Evolutionary conservation across 2,888 invertebrate species (phyloP).

Genomic region (Choreutis nemorana): DNA sequence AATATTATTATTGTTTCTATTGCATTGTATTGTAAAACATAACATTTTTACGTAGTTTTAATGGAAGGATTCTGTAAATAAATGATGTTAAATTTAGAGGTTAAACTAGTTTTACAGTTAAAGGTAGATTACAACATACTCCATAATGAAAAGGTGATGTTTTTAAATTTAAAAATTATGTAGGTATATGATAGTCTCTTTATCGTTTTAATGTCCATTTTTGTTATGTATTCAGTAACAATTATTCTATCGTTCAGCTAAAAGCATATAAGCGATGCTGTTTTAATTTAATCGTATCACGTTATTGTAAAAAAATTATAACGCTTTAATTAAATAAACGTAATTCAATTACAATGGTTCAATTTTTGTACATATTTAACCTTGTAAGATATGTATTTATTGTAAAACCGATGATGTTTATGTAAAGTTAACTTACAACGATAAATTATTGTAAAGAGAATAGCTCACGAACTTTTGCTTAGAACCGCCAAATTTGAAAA

Average conservation of each 20-base stretch:
- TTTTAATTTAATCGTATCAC: too few relatives aligned
- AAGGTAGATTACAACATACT: too few relatives aligned
- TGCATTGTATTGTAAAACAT: slow-evolving; percentile 29
- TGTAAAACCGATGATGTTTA: background rate
- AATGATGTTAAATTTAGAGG: slow-evolving; percentile 15
- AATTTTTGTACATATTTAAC: slow-evolving; percentile 42
- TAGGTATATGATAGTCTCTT: too few relatives aligned
- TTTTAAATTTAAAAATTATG: too few relatives aligned
- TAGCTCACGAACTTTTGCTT: slow-evolving; percentile 49
- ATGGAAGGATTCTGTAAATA: slow-evolving; percentile 19
- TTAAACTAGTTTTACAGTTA: slow-evolving; percentile 15
- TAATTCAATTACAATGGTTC: slow-evolving; percentile 52
- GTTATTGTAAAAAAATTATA: too few relatives aligned
- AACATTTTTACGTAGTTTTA: slow-evolving; percentile 40
- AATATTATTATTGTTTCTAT: slow-evolving; percentile 24
- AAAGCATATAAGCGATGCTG: too few relatives aligned
- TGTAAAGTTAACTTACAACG: background rate
- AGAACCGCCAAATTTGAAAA: slow-evolving; percentile 55
- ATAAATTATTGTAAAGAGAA: slow-evolving; percentile 13
- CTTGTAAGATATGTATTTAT: background rate
- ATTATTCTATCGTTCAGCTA: too few relatives aligned
- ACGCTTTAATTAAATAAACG: slow-evolving; percentile 26
- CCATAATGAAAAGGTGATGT: too few relatives aligned
- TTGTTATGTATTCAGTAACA: slow-evolving; percentile 13
- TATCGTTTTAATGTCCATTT: slow-evolving; percentile 14